phyloP scores from a whole-genome alignment of 2,113 vertebrate genomes.

The Pluvialis apricaria region DNA sequence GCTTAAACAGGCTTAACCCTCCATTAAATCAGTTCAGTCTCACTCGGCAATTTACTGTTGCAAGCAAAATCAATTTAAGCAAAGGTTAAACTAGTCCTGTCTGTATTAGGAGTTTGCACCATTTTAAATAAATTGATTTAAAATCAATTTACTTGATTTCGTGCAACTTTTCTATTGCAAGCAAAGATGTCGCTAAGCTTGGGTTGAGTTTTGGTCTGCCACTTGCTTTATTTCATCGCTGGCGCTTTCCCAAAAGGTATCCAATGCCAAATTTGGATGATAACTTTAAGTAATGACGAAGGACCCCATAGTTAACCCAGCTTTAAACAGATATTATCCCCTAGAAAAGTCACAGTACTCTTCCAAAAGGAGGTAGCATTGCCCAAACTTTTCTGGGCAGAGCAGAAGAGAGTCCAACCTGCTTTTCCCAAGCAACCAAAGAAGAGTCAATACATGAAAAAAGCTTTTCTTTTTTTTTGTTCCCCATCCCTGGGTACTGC shows the following conservation, averaged over 20 bases:
- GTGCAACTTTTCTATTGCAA: neutral
- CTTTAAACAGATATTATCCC: neutral
- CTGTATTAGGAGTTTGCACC: neutral
- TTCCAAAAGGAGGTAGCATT: neutral
- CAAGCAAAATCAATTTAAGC: slow-evolving; percentile 48
- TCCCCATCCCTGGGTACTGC: neutral
- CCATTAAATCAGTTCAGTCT: slow-evolving; percentile 45
- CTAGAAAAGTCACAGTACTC: neutral
- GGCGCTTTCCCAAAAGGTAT: neutral
- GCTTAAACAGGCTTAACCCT: slow-evolving; percentile 49
- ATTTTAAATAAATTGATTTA: slow-evolving; percentile 47
- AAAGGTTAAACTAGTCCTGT: slow-evolving; percentile 46
- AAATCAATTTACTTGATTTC: slow-evolving; percentile 39
- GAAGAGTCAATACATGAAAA: neutral
- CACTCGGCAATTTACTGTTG: slow-evolving; percentile 37
- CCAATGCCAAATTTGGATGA: neutral
- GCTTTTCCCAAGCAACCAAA: neutral
- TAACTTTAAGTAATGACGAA: neutral
- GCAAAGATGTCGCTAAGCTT: neutral
- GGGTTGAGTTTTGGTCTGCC: rapidly evolving
- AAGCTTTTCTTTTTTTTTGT: neutral
- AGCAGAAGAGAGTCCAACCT: neutral
- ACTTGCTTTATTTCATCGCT: neutral
- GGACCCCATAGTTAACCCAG: neutral
- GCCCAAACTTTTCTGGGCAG: neutral